Conservation (phyloP, 2,888 invertebrate species). For the Diloba caeruleocephala region DNA sequence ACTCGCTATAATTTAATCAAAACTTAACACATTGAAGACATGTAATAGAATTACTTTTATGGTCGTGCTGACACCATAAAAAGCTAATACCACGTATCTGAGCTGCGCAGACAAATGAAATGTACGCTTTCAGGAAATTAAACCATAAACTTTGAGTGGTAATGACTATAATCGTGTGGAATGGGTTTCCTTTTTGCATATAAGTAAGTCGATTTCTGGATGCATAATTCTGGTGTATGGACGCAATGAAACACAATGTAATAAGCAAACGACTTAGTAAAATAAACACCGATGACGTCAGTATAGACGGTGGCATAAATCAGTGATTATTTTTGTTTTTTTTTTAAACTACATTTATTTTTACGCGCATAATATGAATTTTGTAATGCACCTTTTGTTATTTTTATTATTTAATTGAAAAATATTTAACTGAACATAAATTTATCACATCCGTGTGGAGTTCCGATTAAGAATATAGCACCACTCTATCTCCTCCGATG, state of each 20-base stretch:
- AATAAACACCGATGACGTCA: too few relatives aligned
- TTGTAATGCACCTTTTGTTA: too few relatives aligned
- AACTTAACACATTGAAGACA: conserved; percentile 67
- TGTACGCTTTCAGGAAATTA: conserved; percentile 84
- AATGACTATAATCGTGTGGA: conserved; percentile 70
- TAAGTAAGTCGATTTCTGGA: conserved; percentile 41
- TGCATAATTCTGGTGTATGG: conserved; percentile 10
- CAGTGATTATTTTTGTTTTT: too few relatives aligned
- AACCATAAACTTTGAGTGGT: conserved; percentile 77
- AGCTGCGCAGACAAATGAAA: conserved; percentile 71
- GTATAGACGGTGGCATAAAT: too few relatives aligned
- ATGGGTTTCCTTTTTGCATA: conserved; percentile 66
- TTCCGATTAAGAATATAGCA: too few relatives aligned
- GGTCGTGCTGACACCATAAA: conserved; percentile 66
- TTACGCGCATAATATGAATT: too few relatives aligned
- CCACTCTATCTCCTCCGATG: too few relatives aligned
- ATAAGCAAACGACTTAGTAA: background rate
- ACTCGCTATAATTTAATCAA: conserved; percentile 67
- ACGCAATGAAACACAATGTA: conserved; percentile 7
- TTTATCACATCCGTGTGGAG: too few relatives aligned
- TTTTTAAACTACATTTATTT: too few relatives aligned
- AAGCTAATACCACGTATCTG: conserved; percentile 72
- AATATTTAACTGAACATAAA: too few relatives aligned
- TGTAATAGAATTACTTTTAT: conserved; percentile 72
- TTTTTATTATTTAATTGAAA: too few relatives aligned